A percentile compares a stretch with the other conserved stretches of the same genome.
These are phyloP conservation scores for Pandemis heparana DNA, from an alignment of 2,888 invertebrate species.

Conservation along the genomic window DNA sequence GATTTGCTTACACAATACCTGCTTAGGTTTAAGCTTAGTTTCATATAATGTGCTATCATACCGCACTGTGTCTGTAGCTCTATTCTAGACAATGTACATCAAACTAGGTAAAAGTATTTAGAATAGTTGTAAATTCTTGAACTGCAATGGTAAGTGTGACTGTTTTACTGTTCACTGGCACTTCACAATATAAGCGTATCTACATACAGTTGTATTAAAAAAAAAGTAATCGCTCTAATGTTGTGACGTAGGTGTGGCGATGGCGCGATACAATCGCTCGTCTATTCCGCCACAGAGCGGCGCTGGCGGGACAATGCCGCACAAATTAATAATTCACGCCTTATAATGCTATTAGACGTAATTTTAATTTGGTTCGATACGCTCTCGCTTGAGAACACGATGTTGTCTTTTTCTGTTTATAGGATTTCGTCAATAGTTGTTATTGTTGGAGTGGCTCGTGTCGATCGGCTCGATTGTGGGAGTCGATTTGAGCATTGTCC, in stretches of 20 bases:
- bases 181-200: background rate
- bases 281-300: slow-evolving; percentile 54
- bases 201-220: slow-evolving; percentile 14
- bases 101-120: background rate
- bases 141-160: too few relatives aligned
- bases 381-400: slow-evolving; percentile 54
- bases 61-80: background rate
- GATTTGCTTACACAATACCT: too few relatives aligned
- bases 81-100: background rate
- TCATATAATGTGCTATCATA: too few relatives aligned
- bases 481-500: slow-evolving; percentile 53
- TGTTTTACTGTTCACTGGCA: background rate
- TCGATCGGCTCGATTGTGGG: slow-evolving; percentile 63
- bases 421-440: slow-evolving; percentile 67
- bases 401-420: slow-evolving; percentile 67
- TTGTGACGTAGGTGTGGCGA: slow-evolving; percentile 27
- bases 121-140: background rate
- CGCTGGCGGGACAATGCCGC: slow-evolving; percentile 67
- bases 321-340: slow-evolving; percentile 82
- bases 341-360: slow-evolving; percentile 71
- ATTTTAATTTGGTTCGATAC: slow-evolving; percentile 78
- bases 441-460: slow-evolving; percentile 64
- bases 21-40: too few relatives aligned
- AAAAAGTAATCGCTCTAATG: slow-evolving; percentile 16
- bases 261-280: slow-evolving; percentile 54